Base-by-base conservation (phyloP, 2,888 invertebrate species). In the Proisotoma minuta region DNA sequence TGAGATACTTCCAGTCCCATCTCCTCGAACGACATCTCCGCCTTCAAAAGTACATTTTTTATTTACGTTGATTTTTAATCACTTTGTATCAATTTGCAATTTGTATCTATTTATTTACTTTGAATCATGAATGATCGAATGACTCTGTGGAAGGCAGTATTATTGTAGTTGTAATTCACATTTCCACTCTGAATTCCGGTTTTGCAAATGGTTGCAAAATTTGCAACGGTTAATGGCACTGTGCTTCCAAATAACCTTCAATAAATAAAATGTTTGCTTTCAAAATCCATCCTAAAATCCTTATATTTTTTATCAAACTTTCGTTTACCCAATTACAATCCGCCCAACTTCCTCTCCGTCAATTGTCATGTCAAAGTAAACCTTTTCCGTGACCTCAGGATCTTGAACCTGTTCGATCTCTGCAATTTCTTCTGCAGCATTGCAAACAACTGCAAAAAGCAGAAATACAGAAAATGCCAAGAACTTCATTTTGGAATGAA, bases 91-190 rank as follows among this genome's bases (percentile, higher is more conserved):
- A 47, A 8, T 18, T 20, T 5, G 15, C 18, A 47, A 47, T 5
- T 47, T 47, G 10, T 74, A 74, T 18, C 47, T 5, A 5, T 47
- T n/a, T n/a, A 20, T 18, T 47, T 75, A 89, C 92, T 92, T 78
- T 93, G 93, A 76, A 93, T 91, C 93, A 93, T 93, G 77, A 93
- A 93, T 77, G 91, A 90, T 69, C 84, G 84, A 77, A 93, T 93
- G 28, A 93, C 88, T 74, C 93, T 82, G 78, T 93, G 93, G 83
- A 93, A 91, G 78, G 87, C 87, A 81, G 89, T 89, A 72, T 90
- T 90, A 76, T 88, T 89, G 81, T 87, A 93, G 20, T n/a, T n/a
- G n/a, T n/a, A n/a, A n/a, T n/a, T n/a, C n/a, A n/a, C n/a, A n/a
- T n/a, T n/a, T n/a, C n/a, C n/a, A n/a, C 90, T 90, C 62, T 78